Evolutionary conservation across 2,113 vertebrate species (phyloP).

Genomic region (Eira barbara): DNA sequence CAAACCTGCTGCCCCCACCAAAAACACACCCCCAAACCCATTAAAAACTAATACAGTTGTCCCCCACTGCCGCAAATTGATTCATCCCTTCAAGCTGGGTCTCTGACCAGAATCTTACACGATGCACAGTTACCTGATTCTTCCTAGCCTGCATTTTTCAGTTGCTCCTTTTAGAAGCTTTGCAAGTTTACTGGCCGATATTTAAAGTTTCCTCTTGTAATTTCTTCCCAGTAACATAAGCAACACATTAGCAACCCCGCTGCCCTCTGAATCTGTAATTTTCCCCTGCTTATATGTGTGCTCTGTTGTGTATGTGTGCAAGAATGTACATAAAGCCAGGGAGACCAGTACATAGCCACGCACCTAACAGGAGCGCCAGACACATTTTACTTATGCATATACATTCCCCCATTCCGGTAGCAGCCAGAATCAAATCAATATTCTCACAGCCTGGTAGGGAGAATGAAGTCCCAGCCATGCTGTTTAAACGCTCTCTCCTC

Average conservation of each 20-base stretch:
- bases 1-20: neutral
- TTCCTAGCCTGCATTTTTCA: conserved; percentile 15
- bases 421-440: conserved; percentile 69
- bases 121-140: neutral
- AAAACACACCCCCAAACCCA: conserved; percentile 46
- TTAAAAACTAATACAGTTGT: conserved; percentile 37
- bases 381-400: conserved; percentile 61
- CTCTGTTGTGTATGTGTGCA: neutral
- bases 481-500: conserved; percentile 26
- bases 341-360: conserved; percentile 19
- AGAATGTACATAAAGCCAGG: conserved; percentile 43
- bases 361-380: conserved; percentile 39
- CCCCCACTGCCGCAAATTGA: conserved; percentile 17
- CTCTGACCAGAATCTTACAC: neutral
- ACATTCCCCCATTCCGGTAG: conserved; percentile 8
- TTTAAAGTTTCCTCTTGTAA: conserved; percentile 72
- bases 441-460: conserved; percentile 60
- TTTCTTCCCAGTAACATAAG: conserved; percentile 54
- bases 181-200: conserved; percentile 66
- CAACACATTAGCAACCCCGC: neutral
- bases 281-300: neutral
- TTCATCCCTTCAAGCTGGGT: neutral
- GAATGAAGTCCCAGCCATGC: conserved; percentile 73
- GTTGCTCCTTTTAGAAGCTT: conserved; percentile 27
- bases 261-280: conserved; percentile 18